These are phyloP conservation scores for Calameuta idolon DNA, from an alignment of 2,888 invertebrate genomes.

Conservation along the genomic window DNA sequence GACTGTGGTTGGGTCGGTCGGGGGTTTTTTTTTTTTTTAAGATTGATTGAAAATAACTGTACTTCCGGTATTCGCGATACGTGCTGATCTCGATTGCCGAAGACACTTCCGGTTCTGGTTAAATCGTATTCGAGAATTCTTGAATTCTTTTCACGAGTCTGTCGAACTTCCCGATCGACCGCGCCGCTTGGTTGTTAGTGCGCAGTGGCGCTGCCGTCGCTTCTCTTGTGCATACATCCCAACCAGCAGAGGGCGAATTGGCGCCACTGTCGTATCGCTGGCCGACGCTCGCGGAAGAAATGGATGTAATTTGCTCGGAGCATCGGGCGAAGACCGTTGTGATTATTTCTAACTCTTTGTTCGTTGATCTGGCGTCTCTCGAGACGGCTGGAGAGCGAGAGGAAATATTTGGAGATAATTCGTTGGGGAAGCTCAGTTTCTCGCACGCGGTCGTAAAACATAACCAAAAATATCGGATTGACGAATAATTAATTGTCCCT, in stretches of 20 bases:
- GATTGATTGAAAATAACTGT: background rate
- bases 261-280: background rate
- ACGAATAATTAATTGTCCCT: conserved; percentile 27
- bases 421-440: background rate
- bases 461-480: conserved; percentile 52
- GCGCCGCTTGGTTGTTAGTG: background rate
- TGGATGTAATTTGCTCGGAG: background rate
- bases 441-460: background rate
- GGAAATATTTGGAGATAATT: background rate
- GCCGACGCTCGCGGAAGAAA: background rate
- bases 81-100: background rate
- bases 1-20: background rate
- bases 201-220: background rate
- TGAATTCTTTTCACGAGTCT: background rate
- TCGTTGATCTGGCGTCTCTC: background rate
- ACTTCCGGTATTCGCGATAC: background rate
- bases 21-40: background rate
- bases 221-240: background rate
- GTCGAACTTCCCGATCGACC: background rate
- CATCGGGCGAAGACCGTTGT: background rate
- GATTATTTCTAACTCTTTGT: background rate
- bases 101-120: background rate
- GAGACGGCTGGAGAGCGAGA: background rate
- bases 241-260: background rate
- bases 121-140: background rate